Base-by-base conservation (phyloP, 2,888 invertebrate species). In the Eurytoma californica region DNA sequence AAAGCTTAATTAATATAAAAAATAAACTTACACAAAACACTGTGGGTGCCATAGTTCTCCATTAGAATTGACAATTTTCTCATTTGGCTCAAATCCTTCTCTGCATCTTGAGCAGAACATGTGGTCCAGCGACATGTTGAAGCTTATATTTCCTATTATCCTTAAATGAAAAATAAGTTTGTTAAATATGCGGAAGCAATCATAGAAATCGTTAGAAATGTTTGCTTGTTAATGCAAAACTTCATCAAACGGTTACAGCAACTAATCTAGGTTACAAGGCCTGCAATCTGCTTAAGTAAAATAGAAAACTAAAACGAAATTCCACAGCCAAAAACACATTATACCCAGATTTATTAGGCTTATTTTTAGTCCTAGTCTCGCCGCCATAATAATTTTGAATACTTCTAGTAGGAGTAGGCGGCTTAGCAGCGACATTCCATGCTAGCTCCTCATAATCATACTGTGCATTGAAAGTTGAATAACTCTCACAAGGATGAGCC, bases 31-130 rank as follows among this genome's bases (percentile, higher is more conserved):
- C 98, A 99, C 99, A 93, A 99, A 99, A 91, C 99, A 99, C 87
- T 97, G 96, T 5, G 97, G 97, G 92, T 99, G 99, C 98, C 98
- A 99, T 60, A 99, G 93, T 91, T 99, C 98, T 77, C 99, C 99
- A 88, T 97, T 97, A 0, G 98, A 98, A 91, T 99, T 99, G 78
- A 99, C 98, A 89, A 99, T 99, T 91, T 99, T 98, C 90, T 99
- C 99, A 89, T 98, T 96, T 24, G 97, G 93, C 87, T 97, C 97
- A 91, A 99, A 99, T 4, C 98, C 98, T 87, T 98, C 98, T 81
- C 96, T 95, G 91, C 99, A 99, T 78, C 98, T 96, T 87, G 96
- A 95, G 91, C 98, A 99, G 88, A 95, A 94, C 95, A 98, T 98
- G 88, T 95, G 96, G 88, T 96, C 96, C 90, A 97, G 91, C 83